Conservation (phyloP, 1,140 invertebrate genomes). For the Panagrolaimus sp. region DNA sequence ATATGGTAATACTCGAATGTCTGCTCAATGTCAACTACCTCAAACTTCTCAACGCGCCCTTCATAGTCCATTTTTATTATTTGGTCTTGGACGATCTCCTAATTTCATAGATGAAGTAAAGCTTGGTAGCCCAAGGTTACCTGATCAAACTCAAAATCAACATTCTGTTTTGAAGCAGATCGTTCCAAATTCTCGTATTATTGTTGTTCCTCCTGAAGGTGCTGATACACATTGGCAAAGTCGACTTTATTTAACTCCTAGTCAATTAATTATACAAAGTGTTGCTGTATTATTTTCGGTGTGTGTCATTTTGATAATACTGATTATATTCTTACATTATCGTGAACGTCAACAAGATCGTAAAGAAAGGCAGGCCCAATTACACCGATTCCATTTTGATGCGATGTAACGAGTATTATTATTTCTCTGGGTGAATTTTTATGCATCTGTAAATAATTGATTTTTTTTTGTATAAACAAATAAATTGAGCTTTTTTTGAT, state of each 20-base stretch:
- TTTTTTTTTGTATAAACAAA: too few relatives aligned
- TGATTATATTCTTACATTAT: conserved; percentile 81
- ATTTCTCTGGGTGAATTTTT: too few relatives aligned
- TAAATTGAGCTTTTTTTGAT: too few relatives aligned
- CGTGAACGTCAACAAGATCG: conserved; percentile 81
- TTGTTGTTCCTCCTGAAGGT: conserved; percentile 80
- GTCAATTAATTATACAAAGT: conserved; percentile 82
- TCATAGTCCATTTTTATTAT: conserved; percentile 85
- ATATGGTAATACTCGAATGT: conserved; percentile 34
- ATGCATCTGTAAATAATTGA: too few relatives aligned
- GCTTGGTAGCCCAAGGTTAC: conserved; percentile 68
- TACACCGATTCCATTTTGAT: conserved; percentile 45
- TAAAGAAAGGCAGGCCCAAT: conserved; percentile 65
- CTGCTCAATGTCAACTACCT: conserved; percentile 70
- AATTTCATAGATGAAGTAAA: conserved; percentile 88
- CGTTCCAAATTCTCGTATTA: conserved; percentile 94
- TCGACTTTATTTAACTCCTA: conserved; percentile 90
- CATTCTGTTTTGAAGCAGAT: conserved; percentile 68
- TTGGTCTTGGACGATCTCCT: conserved; percentile 90
- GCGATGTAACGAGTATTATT: conserved; percentile 29
- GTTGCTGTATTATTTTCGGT: conserved; percentile 79
- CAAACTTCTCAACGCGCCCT: conserved; percentile 85
- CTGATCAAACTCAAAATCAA: conserved; percentile 13
- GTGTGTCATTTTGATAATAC: conserved; percentile 74
- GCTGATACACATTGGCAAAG: conserved; percentile 78